Base-by-base conservation (phyloP, 2,113 vertebrate genomes). In the Cromileptes altivelis region DNA sequence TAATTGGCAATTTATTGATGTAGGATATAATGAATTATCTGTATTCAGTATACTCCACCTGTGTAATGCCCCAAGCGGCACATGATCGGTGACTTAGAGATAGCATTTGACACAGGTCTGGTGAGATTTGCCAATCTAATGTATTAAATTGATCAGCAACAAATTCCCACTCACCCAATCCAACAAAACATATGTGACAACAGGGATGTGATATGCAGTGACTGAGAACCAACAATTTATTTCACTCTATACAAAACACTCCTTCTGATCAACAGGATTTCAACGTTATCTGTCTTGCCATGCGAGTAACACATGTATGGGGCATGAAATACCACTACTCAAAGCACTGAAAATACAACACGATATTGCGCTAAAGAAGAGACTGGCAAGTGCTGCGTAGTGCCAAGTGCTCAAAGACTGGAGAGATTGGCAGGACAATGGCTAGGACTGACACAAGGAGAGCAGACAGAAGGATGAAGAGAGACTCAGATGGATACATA, bases 401-500 rank as follows among this genome's bases (percentile, higher is more conserved):
- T 86, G 86, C 81, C 72, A 84, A 85, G 82, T 85, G 85, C 75
- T 86, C 55, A 84, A 82, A 74, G 63, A 79, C 56, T 64, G 80
- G 70, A 61, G 83, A 88, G 73, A 82, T 82, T 88, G 80, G 67
- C 88, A 88, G 90, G 86, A 82, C 61, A 47, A 64, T 84, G 82
- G 85, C 82, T 62, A 67, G 77, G 79, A 87, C 69, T 89, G 62
- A 91, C 71, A 47, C 30, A 50, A 61, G 75, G 57, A 85, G 58
- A 81, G 45, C 37, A 70, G 62, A 62, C 10, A 30, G 76, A 81
- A 49, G 55, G 52, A 80, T 68, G 58, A 73, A 64, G 37, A 71
- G 70, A 86, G 71, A 81, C 57, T 74, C 63, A 76, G 75, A 87
- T 77, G 87, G 42, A 88, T 72, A 63, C 80, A 84, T 75, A 63